phyloP scores from a whole-genome alignment of 2,888 invertebrate genomes.

The Thyatira batis region DNA sequence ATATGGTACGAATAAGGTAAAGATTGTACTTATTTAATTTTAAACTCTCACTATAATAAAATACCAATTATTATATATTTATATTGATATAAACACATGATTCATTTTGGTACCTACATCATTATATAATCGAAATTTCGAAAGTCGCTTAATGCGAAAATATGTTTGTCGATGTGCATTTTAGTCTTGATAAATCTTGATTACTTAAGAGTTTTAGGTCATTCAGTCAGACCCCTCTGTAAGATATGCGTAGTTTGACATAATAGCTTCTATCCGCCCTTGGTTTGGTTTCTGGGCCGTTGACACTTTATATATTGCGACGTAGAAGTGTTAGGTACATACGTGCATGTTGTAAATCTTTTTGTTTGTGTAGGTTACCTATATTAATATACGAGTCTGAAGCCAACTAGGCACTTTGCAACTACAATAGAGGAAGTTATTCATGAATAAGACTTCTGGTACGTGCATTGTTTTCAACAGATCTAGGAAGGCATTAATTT shows the following conservation, averaged over 20 bases:
- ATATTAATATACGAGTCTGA: background rate
- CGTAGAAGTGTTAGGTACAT: background rate
- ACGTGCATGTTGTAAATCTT: background rate
- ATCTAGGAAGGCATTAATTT: slow-evolving; percentile 2
- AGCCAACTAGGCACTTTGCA: background rate
- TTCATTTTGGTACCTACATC: too few relatives aligned
- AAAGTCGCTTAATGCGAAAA: too few relatives aligned
- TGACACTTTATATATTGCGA: background rate
- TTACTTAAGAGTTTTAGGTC: background rate
- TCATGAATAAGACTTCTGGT: background rate
- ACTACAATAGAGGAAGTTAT: background rate
- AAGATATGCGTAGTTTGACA: background rate
- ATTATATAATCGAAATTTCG: too few relatives aligned
- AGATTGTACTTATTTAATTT: slow-evolving; percentile 22
- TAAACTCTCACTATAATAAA: background rate
- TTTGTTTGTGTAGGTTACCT: background rate
- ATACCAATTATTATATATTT: too few relatives aligned
- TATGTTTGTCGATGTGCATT: background rate
- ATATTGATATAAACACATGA: too few relatives aligned
- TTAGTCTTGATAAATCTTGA: background rate
- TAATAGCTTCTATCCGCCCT: background rate
- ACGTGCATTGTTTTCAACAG: background rate
- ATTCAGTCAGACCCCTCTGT: background rate
- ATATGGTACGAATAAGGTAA: slow-evolving; percentile 12
- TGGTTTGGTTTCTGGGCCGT: background rate